Conservation (phyloP, 2,888 invertebrate genomes). For the Lumbricus terrestris region DNA sequence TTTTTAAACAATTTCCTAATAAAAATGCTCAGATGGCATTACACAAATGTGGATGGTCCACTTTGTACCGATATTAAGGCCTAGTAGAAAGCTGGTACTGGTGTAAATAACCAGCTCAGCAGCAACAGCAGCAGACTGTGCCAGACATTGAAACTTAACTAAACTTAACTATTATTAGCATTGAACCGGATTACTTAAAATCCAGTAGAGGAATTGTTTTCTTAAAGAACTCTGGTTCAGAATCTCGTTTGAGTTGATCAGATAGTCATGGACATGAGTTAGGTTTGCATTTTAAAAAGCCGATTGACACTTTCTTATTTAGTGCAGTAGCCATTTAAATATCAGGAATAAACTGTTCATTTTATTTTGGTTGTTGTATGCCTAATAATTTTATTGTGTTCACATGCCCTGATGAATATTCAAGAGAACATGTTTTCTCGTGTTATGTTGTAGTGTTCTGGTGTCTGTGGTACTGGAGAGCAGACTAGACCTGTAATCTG, state of each 20-base stretch:
- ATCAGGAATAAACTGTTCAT: neutral
- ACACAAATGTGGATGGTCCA: too few relatives aligned
- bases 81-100: too few relatives aligned
- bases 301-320: neutral
- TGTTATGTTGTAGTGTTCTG: slow-evolving; percentile 72
- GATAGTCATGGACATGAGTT: neutral
- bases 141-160: too few relatives aligned
- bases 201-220: too few relatives aligned
- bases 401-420: neutral
- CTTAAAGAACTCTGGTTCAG: too few relatives aligned
- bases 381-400: neutral
- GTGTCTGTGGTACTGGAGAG: slow-evolving; percentile 84
- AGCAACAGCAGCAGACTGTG: too few relatives aligned
- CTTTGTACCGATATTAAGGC: too few relatives aligned
- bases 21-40: too few relatives aligned
- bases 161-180: too few relatives aligned
- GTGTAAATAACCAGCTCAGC: too few relatives aligned
- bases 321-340: neutral
- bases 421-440: neutral
- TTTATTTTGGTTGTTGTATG: neutral
- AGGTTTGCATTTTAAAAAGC: neutral
- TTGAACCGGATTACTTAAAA: too few relatives aligned
- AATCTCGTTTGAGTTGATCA: neutral
- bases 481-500: slow-evolving; percentile 70
- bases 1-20: too few relatives aligned